Evolutionary conservation across 1,140 invertebrate species (phyloP), one percentile per base, ranked within the genome.

Genomic region (Ptiloglossa arizonensis): DNA sequence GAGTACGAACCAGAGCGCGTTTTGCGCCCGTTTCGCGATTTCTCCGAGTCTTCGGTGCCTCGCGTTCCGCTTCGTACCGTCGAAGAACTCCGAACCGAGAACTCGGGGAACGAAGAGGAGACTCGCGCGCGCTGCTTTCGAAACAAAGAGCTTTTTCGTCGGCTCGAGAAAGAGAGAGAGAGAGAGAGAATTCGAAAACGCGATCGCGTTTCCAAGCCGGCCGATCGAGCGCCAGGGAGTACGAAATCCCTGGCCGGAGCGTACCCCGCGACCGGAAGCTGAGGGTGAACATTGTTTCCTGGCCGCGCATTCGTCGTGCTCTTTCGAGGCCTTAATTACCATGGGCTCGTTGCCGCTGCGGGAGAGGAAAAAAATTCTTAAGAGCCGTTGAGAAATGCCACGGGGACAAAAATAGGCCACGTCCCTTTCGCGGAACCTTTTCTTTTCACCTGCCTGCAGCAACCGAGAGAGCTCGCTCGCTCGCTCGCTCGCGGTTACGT

Each of bases 361-460:
- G 41, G 44, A 64, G 64, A 44, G 69, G 76, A 50, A 64, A 35
- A 50, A 73, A 52, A 57, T 81, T 75, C 79, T 81, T 77, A 66
- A 81, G 79, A 80, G 66, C 24, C 41, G 79, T 64, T 63, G 66
- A 81, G 64, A 82, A 69, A 62, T 41, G 50, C 69, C 70, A 72
- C 46, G 41, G 57, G 29, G 48, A 69, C 70, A 46, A 81, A 80
- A 82, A 82, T 82, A 77, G 81, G 79, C 52, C 72, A 81, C 71
- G 41, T 71, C 52, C 44, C 67, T 77, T 82, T 48, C 79, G 19
- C 63, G 44, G 13, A 63, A 52, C 22, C 46, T 69, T 54, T 41
- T 69, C 48, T 24, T 57, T 48, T 79, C 78, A 75, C 44, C 59
- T 64, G 71, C 54, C 19, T 54, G 52, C 70, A 44, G 62, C 48